Evolutionary conservation across 2,888 invertebrate genomes (phyloP), one percentile per base, ranked within the genome.

Genomic region (Aphodius granarius): DNA sequence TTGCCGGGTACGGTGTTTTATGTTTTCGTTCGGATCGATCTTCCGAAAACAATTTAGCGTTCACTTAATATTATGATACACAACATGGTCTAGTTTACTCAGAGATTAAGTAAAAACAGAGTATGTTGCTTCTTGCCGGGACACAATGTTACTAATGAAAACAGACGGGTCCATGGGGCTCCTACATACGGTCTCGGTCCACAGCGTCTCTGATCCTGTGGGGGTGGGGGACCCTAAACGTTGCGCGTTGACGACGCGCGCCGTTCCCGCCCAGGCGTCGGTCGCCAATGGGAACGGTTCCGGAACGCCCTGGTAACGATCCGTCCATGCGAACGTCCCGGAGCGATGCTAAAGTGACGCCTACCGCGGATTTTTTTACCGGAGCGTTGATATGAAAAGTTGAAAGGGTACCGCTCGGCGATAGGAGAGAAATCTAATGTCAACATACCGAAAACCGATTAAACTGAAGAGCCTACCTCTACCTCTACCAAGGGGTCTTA

Each of bases 51-150:
- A 90, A 89, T 89, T 89, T 90, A 89, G 90, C 89, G 90, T 89
- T 86, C 86, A 86, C 85, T 86, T 85, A 86, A 91, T 94, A 93
- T 93, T 93, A 93, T 91, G 92, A 93, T 92, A 93, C 93, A 94
- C 93, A 93, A 93, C 93, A 93, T 92, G 89, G 87, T 88, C 89
- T 89, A 91, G 93, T 93, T 94, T 93, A 94, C 93, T 93, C 93
- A 93, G 91, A 87, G 88, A 88, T 88, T 88, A 88, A 88, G 89
- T 88, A 88, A 89, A 89, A 89, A 89, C 89, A 89, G 86, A 84
- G 85, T 86, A 87, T 87, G 88, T 88, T 86, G 87, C 88, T 88
- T 87, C 88, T 87, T 82, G 85, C 86, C 85, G 86, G 85, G 88
- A 85, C 86, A 84, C 86, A 86, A 86, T 87, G 87, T 87, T 87